Percentiles rank a stretch among this genome's conserved stretches.
Evolutionary conservation across 2,888 invertebrate species (phyloP).

Genomic region (Apantesis nais): DNA sequence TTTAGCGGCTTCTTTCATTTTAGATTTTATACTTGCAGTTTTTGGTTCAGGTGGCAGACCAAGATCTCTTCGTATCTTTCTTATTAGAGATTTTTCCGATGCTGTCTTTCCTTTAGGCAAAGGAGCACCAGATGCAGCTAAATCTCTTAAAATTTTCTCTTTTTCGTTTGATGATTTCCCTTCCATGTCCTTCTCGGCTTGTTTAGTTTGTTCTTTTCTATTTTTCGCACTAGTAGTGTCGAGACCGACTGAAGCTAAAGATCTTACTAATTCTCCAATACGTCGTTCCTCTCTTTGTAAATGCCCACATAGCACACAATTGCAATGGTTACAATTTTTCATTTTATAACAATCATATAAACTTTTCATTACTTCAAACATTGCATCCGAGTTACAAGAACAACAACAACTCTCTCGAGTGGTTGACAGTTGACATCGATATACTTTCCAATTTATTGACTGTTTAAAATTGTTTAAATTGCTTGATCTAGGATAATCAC

Average conservation of each 20-base stretch:
- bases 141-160: constrained; percentile 39
- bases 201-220: constrained; percentile 17
- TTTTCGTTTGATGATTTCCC: constrained; percentile 46
- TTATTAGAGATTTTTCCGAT: constrained; percentile 49
- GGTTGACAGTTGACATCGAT: constrained; percentile 47
- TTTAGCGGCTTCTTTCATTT: constrained; percentile 20
- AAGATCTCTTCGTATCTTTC: constrained; percentile 28
- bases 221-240: constrained; percentile 15
- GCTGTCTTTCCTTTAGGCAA: constrained; percentile 50
- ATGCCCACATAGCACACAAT: constrained; percentile 71
- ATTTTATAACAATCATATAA: constrained; percentile 75
- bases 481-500: background rate
- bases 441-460: constrained; percentile 9
- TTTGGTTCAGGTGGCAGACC: constrained; percentile 30
- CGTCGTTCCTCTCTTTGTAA: constrained; percentile 38
- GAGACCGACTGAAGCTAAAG: constrained; percentile 20
- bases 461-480: background rate
- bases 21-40: constrained; percentile 21
- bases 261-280: constrained; percentile 25
- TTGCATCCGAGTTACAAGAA: constrained; percentile 68
- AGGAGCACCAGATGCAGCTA: constrained; percentile 41
- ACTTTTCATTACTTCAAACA: constrained; percentile 78
- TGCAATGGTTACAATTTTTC: constrained; percentile 69
- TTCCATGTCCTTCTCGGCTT: constrained; percentile 24
- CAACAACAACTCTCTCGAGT: constrained; percentile 57